A percentile compares a stretch with the other conserved stretches of the same genome.
Evolutionary conservation across 2,113 vertebrate genomes (phyloP).

Genomic region (Paradoxurus hermaphroditus): DNA sequence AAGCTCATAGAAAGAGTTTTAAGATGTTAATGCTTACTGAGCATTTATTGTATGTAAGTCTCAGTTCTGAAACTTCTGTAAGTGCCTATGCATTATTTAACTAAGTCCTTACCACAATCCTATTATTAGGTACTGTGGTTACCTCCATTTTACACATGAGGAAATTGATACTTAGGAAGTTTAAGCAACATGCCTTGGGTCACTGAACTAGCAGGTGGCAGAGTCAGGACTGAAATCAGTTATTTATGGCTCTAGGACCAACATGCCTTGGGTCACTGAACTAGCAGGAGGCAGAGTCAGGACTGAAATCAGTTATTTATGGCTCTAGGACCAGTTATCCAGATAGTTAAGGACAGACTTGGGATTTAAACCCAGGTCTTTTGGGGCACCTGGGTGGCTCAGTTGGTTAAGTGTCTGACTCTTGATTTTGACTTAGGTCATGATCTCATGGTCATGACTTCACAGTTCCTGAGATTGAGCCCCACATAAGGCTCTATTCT

Average conservation of each 20-base stretch:
- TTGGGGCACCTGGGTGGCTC: neutral
- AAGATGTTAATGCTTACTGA: conserved; percentile 20
- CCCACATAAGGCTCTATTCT: too few relatives aligned
- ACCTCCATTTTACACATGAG: neutral
- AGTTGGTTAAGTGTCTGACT: too few relatives aligned
- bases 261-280: neutral
- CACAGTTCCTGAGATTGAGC: too few relatives aligned
- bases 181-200: neutral
- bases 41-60: neutral
- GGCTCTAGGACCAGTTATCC: neutral
- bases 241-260: neutral
- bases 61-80: neutral
- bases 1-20: neutral
- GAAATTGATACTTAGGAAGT: neutral
- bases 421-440: too few relatives aligned
- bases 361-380: neutral
- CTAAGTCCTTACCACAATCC: neutral
- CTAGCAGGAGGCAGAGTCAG: neutral
- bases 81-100: neutral
- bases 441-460: too few relatives aligned
- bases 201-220: neutral
- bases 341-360: neutral
- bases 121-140: neutral
- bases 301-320: neutral
- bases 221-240: neutral